Conservation (phyloP, 1,140 invertebrate genomes). For the Listronotus oregonensis region DNA sequence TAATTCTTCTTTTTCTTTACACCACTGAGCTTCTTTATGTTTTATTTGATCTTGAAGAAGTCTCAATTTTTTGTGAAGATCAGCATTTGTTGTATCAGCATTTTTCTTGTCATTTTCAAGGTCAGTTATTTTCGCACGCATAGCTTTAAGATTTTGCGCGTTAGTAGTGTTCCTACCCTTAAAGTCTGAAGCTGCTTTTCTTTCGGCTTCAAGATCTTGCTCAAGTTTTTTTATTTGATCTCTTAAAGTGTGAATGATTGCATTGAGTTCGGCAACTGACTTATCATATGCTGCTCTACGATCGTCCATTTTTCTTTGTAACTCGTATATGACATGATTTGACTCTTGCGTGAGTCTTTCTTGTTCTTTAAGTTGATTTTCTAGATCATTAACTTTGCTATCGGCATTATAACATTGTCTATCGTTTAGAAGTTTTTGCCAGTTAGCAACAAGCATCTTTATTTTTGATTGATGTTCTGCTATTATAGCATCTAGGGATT, state of each 20-base stretch:
- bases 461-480: slow-evolving; percentile 43
- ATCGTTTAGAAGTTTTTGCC: slow-evolving; percentile 39
- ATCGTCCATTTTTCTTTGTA: slow-evolving; percentile 44
- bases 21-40: slow-evolving; percentile 42
- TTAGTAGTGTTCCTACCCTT: slow-evolving; percentile 31
- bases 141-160: slow-evolving; percentile 33
- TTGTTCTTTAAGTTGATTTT: slow-evolving; percentile 38
- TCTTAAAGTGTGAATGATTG: slow-evolving; percentile 35
- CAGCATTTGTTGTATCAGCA: slow-evolving; percentile 35
- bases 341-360: slow-evolving; percentile 38
- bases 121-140: slow-evolving; percentile 41
- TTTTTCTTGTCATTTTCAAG: slow-evolving; percentile 38
- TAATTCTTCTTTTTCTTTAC: slow-evolving; percentile 50
- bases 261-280: slow-evolving; percentile 39
- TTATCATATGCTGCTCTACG: slow-evolving; percentile 39
- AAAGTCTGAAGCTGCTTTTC: slow-evolving; percentile 35
- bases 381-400: slow-evolving; percentile 31
- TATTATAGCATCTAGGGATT: slow-evolving; percentile 34
- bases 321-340: slow-evolving; percentile 33
- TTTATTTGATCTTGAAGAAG: slow-evolving; percentile 43
- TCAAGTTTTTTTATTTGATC: slow-evolving; percentile 47
- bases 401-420: slow-evolving; percentile 15
- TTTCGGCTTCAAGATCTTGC: slow-evolving; percentile 44
- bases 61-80: slow-evolving; percentile 38
- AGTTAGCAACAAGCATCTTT: slow-evolving; percentile 38